Evolutionary conservation across 2,888 invertebrate genomes (phyloP).

Genomic region (Drosophila antonietae): DNA sequence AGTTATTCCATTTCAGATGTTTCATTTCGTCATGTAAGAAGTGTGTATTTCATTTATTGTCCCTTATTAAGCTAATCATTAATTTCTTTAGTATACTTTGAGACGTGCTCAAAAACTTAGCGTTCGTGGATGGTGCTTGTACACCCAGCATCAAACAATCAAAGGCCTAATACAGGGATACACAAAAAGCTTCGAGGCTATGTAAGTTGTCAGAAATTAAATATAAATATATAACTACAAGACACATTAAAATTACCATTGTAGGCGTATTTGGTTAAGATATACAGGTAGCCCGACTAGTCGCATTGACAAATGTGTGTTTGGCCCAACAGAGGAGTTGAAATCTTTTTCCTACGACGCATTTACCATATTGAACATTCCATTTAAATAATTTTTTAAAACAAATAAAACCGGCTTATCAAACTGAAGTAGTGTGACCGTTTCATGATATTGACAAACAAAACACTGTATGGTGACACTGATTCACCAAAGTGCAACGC

Average conservation of each 20-base stretch:
- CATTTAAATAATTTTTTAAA: background rate
- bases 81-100: constrained; percentile 77
- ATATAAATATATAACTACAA: background rate
- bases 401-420: constrained; percentile 10
- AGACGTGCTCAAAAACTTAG: constrained; percentile 86
- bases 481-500: constrained; percentile 46
- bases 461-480: constrained; percentile 29
- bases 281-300: constrained; percentile 91
- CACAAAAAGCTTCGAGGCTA: constrained; percentile 85
- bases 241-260: background rate
- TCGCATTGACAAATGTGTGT: constrained; percentile 90
- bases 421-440: constrained; percentile 35
- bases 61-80: constrained; percentile 2
- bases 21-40: constrained; percentile 72
- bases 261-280: constrained; percentile 85
- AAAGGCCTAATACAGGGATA: constrained; percentile 87
- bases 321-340: constrained; percentile 88
- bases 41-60: constrained; percentile 4
- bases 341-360: constrained; percentile 85
- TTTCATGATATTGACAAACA: background rate
- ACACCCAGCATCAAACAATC: constrained; percentile 87
- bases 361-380: constrained; percentile 85
- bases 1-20: constrained; percentile 55
- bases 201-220: constrained; percentile 81
- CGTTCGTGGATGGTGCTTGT: constrained; percentile 88